Evolutionary conservation across 2,113 vertebrate species (phyloP).

Genomic region (Anhinga rufa): DNA sequence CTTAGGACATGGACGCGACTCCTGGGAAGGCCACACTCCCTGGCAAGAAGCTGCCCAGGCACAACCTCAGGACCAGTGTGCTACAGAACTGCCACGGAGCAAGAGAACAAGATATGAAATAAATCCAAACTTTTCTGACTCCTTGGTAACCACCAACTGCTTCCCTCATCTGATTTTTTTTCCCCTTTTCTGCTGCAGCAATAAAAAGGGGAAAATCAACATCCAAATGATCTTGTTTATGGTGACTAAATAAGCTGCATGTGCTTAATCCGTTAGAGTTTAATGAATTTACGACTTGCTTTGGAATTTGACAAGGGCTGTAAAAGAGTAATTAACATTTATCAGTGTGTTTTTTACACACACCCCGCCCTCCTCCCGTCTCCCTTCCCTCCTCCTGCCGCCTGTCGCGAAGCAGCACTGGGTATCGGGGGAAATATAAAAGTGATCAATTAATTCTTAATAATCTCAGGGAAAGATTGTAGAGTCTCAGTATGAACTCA

Average conservation of each 20-base stretch:
- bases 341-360: constrained; percentile 71
- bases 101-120: background rate
- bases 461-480: constrained; percentile 68
- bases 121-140: constrained; percentile 47
- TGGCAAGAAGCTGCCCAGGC: background rate
- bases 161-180: constrained; percentile 42
- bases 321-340: constrained; percentile 80
- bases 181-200: constrained; percentile 63
- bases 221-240: constrained; percentile 85
- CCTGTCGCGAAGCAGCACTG: constrained; percentile 43
- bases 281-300: constrained; percentile 84
- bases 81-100: background rate
- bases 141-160: constrained; percentile 36
- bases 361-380: constrained; percentile 41
- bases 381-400: constrained; percentile 19
- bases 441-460: constrained; percentile 75
- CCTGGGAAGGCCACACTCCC: background rate
- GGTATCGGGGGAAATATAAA: constrained; percentile 68
- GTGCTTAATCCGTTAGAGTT: constrained; percentile 79
- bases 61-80: background rate
- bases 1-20: fast-evolving
- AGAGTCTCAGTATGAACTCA: constrained; percentile 64
- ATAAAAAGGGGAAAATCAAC: constrained; percentile 82
- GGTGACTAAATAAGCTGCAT: constrained; percentile 80
- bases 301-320: constrained; percentile 83